Percentiles rank a stretch among this genome's conserved stretches.
These are phyloP conservation scores for Agrochola lychnidis DNA, from an alignment of 2,888 invertebrate genomes.

Conservation along the genomic window DNA sequence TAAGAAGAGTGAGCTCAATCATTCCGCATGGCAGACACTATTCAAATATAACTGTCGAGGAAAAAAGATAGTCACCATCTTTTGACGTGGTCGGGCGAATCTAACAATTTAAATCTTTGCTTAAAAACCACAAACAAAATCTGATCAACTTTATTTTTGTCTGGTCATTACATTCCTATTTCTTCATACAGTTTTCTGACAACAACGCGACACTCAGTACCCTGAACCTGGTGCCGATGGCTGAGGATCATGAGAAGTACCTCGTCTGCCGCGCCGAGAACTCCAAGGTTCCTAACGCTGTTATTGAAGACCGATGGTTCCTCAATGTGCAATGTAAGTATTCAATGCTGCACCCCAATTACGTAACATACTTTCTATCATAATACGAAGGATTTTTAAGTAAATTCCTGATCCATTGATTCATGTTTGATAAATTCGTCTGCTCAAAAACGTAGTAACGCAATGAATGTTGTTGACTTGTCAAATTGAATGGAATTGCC, in stretches of 20 bases:
- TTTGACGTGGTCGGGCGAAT: too few relatives aligned
- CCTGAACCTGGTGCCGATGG: conserved; percentile 94
- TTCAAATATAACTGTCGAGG: background rate
- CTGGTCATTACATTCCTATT: background rate
- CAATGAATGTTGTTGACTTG: too few relatives aligned
- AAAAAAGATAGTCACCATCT: background rate
- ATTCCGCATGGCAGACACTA: background rate
- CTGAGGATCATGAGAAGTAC: conserved; percentile 95
- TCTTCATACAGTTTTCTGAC: conserved; percentile 90
- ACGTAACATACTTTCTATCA: too few relatives aligned
- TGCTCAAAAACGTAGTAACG: too few relatives aligned
- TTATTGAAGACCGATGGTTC: conserved; percentile 95
- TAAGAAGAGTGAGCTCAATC: background rate
- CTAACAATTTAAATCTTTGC: background rate
- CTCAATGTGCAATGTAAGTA: conserved; percentile 95
- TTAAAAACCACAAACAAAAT: background rate
- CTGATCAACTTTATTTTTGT: background rate
- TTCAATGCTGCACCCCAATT: too few relatives aligned
- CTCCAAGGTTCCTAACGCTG: conserved; percentile 93
- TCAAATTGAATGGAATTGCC: too few relatives aligned
- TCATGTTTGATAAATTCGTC: too few relatives aligned
- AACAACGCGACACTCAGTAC: conserved; percentile 95
- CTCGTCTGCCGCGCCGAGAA: conserved; percentile 95
- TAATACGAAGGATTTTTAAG: too few relatives aligned
- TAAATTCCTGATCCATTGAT: too few relatives aligned